phyloP scores from a whole-genome alignment of 1,140 invertebrate genomes.

The Drosophila kurseongensis region DNA sequence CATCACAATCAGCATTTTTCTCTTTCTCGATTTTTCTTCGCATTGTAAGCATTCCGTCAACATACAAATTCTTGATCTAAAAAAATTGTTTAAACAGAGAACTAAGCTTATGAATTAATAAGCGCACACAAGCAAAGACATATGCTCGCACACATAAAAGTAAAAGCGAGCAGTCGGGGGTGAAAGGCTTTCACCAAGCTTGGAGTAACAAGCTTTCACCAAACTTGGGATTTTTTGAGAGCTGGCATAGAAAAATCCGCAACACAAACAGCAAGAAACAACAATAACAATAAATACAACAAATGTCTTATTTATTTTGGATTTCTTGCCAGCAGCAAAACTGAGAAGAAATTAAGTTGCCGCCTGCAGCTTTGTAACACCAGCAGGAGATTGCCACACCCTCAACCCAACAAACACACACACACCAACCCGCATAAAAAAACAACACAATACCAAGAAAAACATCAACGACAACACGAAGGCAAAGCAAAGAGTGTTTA shows the following conservation, averaged over 20 bases:
- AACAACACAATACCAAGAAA: conserved; percentile 40
- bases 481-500: conserved; percentile 65
- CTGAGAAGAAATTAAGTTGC: conserved; percentile 74
- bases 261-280: conserved; percentile 29
- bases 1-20: conserved; percentile 29
- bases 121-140: conserved; percentile 46
- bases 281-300: conserved; percentile 39
- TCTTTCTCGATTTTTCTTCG: background rate
- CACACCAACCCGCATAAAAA: conserved; percentile 30
- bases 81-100: conserved; percentile 51
- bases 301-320: conserved; percentile 75
- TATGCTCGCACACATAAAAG: conserved; percentile 37
- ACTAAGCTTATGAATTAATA: conserved; percentile 73
- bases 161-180: conserved; percentile 7
- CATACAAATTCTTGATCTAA: conserved; percentile 10
- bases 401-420: background rate
- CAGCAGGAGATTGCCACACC: conserved; percentile 48
- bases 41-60: conserved; percentile 24
- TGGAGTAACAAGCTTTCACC: conserved; percentile 14
- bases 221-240: conserved; percentile 21
- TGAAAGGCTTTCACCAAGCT: background rate
- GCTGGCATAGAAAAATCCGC: conserved; percentile 20
- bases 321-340: conserved; percentile 37
- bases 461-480: conserved; percentile 52
- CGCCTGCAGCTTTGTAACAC: conserved; percentile 78